Conservation (phyloP, 2,113 vertebrate species). For the Larimichthys polyactis region DNA sequence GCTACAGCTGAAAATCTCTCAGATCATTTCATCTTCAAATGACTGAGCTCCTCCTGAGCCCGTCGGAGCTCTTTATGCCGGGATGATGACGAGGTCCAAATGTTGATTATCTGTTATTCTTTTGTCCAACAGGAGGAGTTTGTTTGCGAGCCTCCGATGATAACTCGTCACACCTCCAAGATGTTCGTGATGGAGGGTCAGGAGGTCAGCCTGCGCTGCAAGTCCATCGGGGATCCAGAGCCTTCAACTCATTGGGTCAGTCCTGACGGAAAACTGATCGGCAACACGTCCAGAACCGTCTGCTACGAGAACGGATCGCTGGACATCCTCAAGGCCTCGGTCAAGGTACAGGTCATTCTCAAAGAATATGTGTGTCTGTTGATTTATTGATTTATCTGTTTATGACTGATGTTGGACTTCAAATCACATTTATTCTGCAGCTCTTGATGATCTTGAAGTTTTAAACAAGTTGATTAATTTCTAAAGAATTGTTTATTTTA, state of each 20-base stretch:
- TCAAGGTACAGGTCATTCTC: constrained; percentile 70
- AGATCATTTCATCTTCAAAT: constrained; percentile 53
- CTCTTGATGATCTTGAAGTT: not conserved
- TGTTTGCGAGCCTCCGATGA: constrained; percentile 88
- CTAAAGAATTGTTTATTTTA: too few species aligned
- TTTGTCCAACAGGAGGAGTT: constrained; percentile 83
- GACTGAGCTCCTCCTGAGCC: constrained; percentile 16
- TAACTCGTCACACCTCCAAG: constrained; percentile 87
- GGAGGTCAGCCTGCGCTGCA: constrained; percentile 86
- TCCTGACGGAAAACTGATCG: constrained; percentile 86
- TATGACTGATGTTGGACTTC: not conserved
- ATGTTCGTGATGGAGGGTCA: constrained; percentile 89
- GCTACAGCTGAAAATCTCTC: constrained; percentile 19
- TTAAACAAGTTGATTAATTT: too few species aligned
- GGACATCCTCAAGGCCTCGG: constrained; percentile 85
- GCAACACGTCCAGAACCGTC: constrained; percentile 84
- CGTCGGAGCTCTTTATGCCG: not conserved
- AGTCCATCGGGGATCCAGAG: constrained; percentile 86
- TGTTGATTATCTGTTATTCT: too few species aligned
- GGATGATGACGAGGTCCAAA: not conserved
- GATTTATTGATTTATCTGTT: too few species aligned
- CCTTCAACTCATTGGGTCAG: constrained; percentile 88
- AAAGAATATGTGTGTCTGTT: too few species aligned
- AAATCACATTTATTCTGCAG: too few species aligned
- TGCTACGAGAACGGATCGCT: constrained; percentile 88